Percentiles rank a stretch among this genome's conserved stretches.
Conservation (phyloP, 1,140 invertebrate species). For the Colletes gigas region DNA sequence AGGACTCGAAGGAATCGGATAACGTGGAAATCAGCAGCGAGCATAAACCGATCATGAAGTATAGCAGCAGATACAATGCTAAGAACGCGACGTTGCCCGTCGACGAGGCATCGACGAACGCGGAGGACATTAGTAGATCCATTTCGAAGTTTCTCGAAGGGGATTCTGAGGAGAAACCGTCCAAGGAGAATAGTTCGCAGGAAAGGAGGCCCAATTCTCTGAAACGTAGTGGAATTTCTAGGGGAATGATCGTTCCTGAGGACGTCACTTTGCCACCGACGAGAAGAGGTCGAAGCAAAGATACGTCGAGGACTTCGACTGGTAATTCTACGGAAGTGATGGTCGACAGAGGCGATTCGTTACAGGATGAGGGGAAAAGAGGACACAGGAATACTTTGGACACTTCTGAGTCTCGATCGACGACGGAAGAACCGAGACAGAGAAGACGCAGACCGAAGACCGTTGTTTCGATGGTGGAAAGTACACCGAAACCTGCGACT, state of each 20-base stretch:
- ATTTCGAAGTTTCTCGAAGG: conserved; percentile 40
- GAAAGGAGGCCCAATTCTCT: neutral
- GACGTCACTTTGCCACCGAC: conserved; percentile 28
- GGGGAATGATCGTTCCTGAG: conserved; percentile 36
- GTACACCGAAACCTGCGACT: neutral
- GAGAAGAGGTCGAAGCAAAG: conserved; percentile 2
- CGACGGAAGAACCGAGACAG: neutral
- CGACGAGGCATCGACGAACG: conserved; percentile 5
- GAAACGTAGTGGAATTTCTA: conserved; percentile 6
- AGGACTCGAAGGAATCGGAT: conserved; percentile 38
- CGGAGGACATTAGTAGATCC: conserved; percentile 42
- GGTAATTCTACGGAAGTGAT: neutral
- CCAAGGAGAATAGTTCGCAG: neutral
- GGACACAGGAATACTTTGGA: neutral
- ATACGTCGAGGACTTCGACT: neutral
- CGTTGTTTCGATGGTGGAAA: neutral
- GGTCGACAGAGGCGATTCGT: neutral
- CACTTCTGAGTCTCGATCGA: neutral
- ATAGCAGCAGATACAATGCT: conserved; percentile 65
- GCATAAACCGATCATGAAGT: conserved; percentile 50
- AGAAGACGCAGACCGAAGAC: conserved; percentile 25
- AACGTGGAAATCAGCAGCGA: conserved; percentile 43
- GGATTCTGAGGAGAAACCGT: conserved; percentile 1
- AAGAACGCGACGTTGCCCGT: neutral
- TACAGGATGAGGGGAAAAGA: neutral